These are phyloP conservation scores for Oeneis ivallda DNA, from an alignment of 2,888 invertebrate species.

Conservation along the genomic window DNA sequence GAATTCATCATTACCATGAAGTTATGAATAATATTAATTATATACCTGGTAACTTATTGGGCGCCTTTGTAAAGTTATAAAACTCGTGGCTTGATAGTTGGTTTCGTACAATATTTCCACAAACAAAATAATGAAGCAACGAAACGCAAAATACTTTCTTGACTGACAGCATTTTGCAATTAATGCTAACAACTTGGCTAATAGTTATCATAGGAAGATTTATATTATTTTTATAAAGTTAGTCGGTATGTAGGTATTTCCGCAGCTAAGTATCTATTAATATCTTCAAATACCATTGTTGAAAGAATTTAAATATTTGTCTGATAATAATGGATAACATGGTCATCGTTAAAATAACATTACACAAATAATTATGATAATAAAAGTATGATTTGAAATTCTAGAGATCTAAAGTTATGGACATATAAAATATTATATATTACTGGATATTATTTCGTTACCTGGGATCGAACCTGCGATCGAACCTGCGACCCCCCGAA, in stretches of 20 bases:
- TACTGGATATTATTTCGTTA: too few species aligned
- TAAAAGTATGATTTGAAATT: too few species aligned
- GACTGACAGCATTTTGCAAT: conserved; percentile 27
- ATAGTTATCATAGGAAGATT: too few species aligned
- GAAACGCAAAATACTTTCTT: conserved; percentile 19
- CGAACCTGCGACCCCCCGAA: too few species aligned
- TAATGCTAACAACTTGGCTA: conserved; percentile 8
- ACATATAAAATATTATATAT: too few species aligned
- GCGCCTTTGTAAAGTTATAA: not conserved
- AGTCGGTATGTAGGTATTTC: conserved; percentile 5
- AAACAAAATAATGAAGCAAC: conserved; percentile 11
- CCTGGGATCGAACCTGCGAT: too few species aligned
- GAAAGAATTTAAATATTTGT: conserved; percentile 11
- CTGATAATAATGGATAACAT: not conserved
- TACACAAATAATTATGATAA: not conserved
- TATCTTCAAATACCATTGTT: not conserved
- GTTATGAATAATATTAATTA: not conserved
- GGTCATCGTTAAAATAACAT: conserved; percentile 4
- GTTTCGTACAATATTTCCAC: conserved; percentile 16
- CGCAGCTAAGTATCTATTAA: conserved; percentile 3
- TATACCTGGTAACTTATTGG: not conserved
- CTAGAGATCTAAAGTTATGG: too few species aligned
- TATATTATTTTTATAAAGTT: conserved; percentile 38
- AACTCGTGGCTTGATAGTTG: not conserved
- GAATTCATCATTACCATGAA: not conserved